Base-by-base conservation (phyloP, 2,113 vertebrate genomes). In the Microcebus ravelobensis region DNA sequence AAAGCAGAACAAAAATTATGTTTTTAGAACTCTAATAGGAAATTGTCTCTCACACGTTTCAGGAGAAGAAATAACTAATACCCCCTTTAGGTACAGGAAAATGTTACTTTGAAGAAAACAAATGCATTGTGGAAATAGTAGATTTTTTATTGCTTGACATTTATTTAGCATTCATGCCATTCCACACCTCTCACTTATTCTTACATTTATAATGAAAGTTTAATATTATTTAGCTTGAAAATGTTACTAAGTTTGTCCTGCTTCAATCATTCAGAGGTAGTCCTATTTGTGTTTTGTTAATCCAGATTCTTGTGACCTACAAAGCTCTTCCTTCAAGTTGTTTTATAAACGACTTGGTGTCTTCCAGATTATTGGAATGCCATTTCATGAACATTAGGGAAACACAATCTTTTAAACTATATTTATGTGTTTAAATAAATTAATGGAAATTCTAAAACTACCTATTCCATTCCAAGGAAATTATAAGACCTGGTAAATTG, bases 41-140 rank as follows among this genome's bases (percentile, higher is more conserved):
- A 87, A 88, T 84, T 10, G 65, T 14, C 20, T 95, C 65, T 68
- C 55, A 74, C 14, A 87, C 91, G 31, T 95, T 13, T 68, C 42
- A 48, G 11, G 20, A 83, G 57, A 97, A 93, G 48, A 87, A 70
- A 70, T 96, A 96, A 97, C 91, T 96, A 95, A 71, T 25, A 71
- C 25, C n/a, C 93, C 79, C 77, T 73, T 57, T 34, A 74, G 45
- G 59, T 4, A 48, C 39, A 89, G 5, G 10, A 71, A 74, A 96
- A 4, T 52, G 4, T 65, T 96, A 68, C 88, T 93, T 92, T 23
- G 57, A 96, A 94, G 87, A 91, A 74, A 82, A 29, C 88, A 95
- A 57, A 52, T 55, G 1, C 61, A 86, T 45, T 90, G 92, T 81
- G 5, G 48, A 96, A 95, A 90, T n/a, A 90, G 5, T 57, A 45